Evolutionary conservation across 2,888 invertebrate species (phyloP).

Genomic region (Apotomis betuletana): DNA sequence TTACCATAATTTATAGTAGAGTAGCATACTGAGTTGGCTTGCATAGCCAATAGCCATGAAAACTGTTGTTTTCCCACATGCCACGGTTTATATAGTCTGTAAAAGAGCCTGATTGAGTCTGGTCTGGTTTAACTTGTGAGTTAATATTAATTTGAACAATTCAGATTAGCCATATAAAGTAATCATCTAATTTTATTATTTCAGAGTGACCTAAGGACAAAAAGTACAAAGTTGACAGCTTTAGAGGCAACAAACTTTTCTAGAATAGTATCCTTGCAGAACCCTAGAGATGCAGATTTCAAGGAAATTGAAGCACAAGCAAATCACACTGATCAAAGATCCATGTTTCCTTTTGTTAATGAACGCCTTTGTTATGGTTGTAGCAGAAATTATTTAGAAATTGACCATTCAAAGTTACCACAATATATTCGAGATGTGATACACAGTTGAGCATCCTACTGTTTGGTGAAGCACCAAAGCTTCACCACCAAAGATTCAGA

Average conservation of each 20-base stretch:
- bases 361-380: constrained; percentile 70
- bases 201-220: constrained; percentile 77
- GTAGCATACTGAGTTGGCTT: too few species aligned
- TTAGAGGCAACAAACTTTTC: constrained; percentile 86
- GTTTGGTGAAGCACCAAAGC: too few species aligned
- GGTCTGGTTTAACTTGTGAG: too few species aligned
- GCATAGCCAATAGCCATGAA: too few species aligned
- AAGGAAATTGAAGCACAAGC: constrained; percentile 34
- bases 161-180: not conserved
- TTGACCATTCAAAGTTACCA: constrained; percentile 50
- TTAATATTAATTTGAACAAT: too few species aligned
- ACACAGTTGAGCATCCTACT: constrained; percentile 30
- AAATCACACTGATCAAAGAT: constrained; percentile 44
- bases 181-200: constrained; percentile 57
- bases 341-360: constrained; percentile 66
- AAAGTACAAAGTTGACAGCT: constrained; percentile 75
- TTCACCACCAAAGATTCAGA: too few species aligned
- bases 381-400: constrained; percentile 69
- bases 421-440: constrained; percentile 44
- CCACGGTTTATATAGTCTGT: too few species aligned
- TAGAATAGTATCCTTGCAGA: constrained; percentile 63
- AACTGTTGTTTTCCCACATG: too few species aligned
- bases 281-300: constrained; percentile 43
- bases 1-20: too few species aligned
- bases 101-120: too few species aligned